Conservation (phyloP, 2,113 vertebrate species). For the Campylomormyrus numenius region DNA sequence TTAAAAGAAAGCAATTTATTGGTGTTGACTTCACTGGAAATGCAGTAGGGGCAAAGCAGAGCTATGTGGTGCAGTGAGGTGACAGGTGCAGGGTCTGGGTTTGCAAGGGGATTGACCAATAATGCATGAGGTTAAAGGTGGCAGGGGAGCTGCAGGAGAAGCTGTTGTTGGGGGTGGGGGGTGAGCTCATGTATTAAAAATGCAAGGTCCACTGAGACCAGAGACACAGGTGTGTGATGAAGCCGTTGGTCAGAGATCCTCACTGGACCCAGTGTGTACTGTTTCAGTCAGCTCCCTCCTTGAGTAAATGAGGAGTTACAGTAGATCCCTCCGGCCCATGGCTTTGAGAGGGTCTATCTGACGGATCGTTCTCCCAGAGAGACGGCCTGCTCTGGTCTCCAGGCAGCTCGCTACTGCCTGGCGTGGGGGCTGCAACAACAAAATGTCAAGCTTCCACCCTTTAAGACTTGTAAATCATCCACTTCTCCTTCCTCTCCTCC, state of each 20-base stretch:
- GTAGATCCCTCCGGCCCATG: not conserved
- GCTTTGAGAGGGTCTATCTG: not conserved
- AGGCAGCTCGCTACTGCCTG: not conserved
- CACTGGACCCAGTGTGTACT: not conserved
- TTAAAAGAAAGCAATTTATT: not conserved
- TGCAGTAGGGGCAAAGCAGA: not conserved
- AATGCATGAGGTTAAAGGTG: not conserved
- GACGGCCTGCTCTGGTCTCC: not conserved
- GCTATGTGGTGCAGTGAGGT: not conserved
- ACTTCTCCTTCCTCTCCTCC: not conserved
- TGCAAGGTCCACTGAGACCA: not conserved
- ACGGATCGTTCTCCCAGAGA: not conserved
- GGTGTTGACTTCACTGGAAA: not conserved
- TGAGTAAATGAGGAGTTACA: not conserved
- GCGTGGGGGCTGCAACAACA: not conserved
- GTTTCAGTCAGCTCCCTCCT: not conserved
- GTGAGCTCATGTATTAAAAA: not conserved
- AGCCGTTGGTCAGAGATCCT: not conserved
- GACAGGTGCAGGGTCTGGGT: not conserved
- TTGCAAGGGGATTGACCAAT: not conserved
- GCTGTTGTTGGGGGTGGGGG: not conserved
- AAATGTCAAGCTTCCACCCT: constrained; percentile 14
- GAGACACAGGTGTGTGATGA: not conserved
- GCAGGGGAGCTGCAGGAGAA: not conserved
- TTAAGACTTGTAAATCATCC: constrained; percentile 29